Percentiles rank a stretch among this genome's conserved stretches.
phyloP scores from a whole-genome alignment of 2,113 vertebrate genomes.

The Mormyrus iriodes region DNA sequence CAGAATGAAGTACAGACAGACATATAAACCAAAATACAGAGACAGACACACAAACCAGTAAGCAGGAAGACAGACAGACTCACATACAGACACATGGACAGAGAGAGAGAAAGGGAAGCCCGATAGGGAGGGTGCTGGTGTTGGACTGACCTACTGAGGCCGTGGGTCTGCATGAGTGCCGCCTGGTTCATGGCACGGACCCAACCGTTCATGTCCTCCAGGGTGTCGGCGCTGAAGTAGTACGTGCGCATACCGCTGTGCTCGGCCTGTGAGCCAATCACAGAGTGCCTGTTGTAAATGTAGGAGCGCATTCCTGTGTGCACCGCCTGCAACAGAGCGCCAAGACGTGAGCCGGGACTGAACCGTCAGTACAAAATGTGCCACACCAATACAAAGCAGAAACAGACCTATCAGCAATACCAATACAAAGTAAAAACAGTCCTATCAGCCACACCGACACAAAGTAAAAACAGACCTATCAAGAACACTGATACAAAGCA shows the following conservation, averaged over 20 bases:
- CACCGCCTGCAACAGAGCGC: conserved; percentile 63
- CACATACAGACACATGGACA: background rate
- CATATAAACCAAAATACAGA: background rate
- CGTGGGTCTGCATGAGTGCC: conserved; percentile 71
- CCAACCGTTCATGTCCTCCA: conserved; percentile 90
- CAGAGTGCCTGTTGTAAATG: conserved; percentile 77
- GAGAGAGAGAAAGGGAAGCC: background rate
- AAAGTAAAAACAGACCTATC: background rate
- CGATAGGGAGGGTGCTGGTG: background rate
- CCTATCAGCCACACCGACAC: background rate
- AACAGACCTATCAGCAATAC: background rate
- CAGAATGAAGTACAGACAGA: background rate
- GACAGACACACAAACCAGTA: background rate
- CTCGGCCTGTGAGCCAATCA: conserved; percentile 80
- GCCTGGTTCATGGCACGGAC: conserved; percentile 89
- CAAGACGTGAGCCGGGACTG: background rate
- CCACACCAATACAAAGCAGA: background rate
- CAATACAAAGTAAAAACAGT: background rate
- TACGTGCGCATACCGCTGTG: conserved; percentile 89
- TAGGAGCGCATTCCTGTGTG: conserved; percentile 84
- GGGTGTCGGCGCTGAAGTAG: conserved; percentile 91
- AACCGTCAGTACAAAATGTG: background rate
- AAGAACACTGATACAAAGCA: background rate
- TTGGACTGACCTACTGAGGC: conserved; percentile 62
- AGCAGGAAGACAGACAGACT: background rate